Evolutionary conservation across 2,113 vertebrate species (phyloP), one percentile per base, ranked within the genome.

Genomic region (Charina bottae): DNA sequence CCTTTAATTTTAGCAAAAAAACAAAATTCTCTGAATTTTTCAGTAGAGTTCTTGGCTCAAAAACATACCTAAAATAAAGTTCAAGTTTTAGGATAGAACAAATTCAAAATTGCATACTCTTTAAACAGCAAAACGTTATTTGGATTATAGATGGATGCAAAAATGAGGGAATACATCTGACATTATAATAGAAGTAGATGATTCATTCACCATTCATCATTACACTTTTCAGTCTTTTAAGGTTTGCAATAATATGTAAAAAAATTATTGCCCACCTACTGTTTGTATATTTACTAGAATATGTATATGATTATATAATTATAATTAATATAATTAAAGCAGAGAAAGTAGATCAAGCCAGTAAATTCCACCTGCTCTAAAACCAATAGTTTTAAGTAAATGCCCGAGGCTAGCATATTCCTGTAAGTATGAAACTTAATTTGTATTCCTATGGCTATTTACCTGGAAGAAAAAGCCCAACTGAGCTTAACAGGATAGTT

Each of bases 371-470:
- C 28, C 83, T 19, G 19, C 42, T 84, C 21, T 89, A 64, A 85
- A 12, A 2, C 64, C 42, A 23, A 92, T 28, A 93, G 87, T 83
- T 91, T 37, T 92, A 93, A 91, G 0, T 10, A 26, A 94, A 92
- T 90, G 59, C 53, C 0, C 15, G 72, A 0, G 0, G 90, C 64
- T 15, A 60, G 93, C 60, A 53, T 3, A 85, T 23, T 23, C 4
- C 87, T 90, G n/a, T 53, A 92, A 91, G 89, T 88, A 13, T 0
- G 53, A 92, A 93, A 84, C 0, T 13, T 28, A 15, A 89, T 78
- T 78, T 42, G 33, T 78, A 78, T 42, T 78, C 72, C 33, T 23
- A 21, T 37, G 72, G 49, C 49, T 78, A 78, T 78, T 78, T 78
- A 49, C 17, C 33, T 78, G 33, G 33, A 78, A 78, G 72, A 78